Evolutionary conservation across 1,140 invertebrate genomes (phyloP), one percentile per base, ranked within the genome.

Genomic region (Eulimnadia texana): DNA sequence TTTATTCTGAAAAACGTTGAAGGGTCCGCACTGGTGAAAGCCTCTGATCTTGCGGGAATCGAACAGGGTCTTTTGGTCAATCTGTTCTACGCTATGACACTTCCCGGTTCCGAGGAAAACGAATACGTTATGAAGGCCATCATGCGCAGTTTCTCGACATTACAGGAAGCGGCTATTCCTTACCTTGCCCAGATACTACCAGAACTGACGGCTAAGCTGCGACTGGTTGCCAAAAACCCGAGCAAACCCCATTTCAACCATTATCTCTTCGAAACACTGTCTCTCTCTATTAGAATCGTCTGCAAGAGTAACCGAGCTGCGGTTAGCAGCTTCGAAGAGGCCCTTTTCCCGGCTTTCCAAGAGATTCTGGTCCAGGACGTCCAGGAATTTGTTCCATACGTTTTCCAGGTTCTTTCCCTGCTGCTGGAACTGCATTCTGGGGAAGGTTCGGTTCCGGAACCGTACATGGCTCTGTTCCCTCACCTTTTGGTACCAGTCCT

Each of bases 111-210:
- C 1, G 78, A 84, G 65, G 93, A 98, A 76, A 98, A 98, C 74
- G 93, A 98, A 75, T 96, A 97, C 70, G 81, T 90, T 1, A 98
- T 98, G 92, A 97, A 93, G 81, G 84, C 91, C 3, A 83, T 98
- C 1, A 94, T 98, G 84, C 80, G 93, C 57, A 86, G 82, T 42
- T 85, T 96, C 69, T 83, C 83, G 0, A 78, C 84, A 11, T 76
- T 97, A 13, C 85, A 95, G 72, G 86, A 88, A 42, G 75, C 76
- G 22, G 79, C 90, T n/a, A 76, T 96, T 65, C 86, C 88, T 23
- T 87, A 83, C 69, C 76, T 97, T 66, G 81, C 78, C 24, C 78
- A 82, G 13, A 76, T 93, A 16, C 73, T 98, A 50, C 85, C 87
- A 1, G 86, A 89, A 70, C 77, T 98, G 2, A 92, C 90, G 0